Base-by-base conservation (phyloP, 2,113 vertebrate species). In the Carassius carassius region DNA sequence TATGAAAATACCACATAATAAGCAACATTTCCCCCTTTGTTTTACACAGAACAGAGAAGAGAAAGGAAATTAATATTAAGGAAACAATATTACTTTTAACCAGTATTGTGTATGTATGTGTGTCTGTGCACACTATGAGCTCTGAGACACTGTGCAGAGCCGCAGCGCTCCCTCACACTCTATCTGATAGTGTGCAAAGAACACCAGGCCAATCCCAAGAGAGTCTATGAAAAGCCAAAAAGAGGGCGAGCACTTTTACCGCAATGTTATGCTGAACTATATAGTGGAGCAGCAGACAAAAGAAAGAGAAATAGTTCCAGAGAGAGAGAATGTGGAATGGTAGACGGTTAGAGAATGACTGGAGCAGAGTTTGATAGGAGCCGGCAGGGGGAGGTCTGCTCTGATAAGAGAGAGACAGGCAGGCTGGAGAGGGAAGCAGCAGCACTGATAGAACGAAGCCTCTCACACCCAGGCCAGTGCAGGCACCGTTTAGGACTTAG, bases 351-450 rank as follows among this genome's bases (percentile, higher is more conserved):
- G 81, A 85, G 81, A 62, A 51, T 25, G 35, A 56, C 51, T 74
- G 5, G 4, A 75, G 72, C n/a, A 44, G 44, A 16, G 79, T 69
- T 25, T 82, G 81, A 82, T 83, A 70, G 83, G 80, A 74, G 77
- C 47, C 63, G 67, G 65, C 78, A 70, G 82, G 79, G 65, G 86
- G 89, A 85, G 85, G 78, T 54, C 77, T 63, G 5, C 1, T 6
- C 63, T 91, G 90, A 94, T 92, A 94, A 93, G 88, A 51, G 77
- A 74, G 81, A 83, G 87, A 83, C 84, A 88, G 82, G 74, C 88
- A 85, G 86, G 73, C 86, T 86, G 87, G 82, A 78, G 75, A 51
- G 82, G 79, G 81, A 82, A 84, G 44, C 76, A 62, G 76, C 76
- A 80, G 37, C 51, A 72, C 77, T 80, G 84, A 85, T 85, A 85